Evolutionary conservation across 2,888 invertebrate genomes (phyloP).

Genomic region (Polietes domitor): DNA sequence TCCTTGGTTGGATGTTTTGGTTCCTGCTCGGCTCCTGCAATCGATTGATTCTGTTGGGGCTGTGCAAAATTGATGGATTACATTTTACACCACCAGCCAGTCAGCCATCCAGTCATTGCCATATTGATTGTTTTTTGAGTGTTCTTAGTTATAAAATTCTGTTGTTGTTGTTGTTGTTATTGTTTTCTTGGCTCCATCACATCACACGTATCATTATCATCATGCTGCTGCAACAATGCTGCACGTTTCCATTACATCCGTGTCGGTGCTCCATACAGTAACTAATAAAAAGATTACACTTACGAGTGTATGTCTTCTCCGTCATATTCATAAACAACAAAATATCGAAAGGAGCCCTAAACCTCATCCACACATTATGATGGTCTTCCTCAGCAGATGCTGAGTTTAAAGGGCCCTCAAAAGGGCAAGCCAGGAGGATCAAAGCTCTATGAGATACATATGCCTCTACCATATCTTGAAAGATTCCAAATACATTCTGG

Average conservation of each 20-base stretch:
- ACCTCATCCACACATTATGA: slow-evolving; percentile 11
- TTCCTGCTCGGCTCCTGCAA: neutral
- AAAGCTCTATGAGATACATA: too few relatives aligned
- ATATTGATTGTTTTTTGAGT: slow-evolving; percentile 55
- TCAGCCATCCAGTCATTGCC: slow-evolving; percentile 22
- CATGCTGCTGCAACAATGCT: slow-evolving; percentile 25
- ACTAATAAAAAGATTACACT: slow-evolving; percentile 52
- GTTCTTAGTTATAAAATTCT: slow-evolving; percentile 49
- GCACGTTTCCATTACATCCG: slow-evolving; percentile 9
- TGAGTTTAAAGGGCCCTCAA: too few relatives aligned
- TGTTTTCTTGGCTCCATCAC: slow-evolving; percentile 9
- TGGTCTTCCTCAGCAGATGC: slow-evolving; percentile 20
- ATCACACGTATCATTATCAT: slow-evolving; percentile 12
- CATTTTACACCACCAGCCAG: slow-evolving; percentile 45
- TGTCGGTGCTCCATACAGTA: neutral
- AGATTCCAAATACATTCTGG: too few relatives aligned
- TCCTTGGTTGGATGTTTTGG: too few relatives aligned
- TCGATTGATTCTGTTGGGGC: neutral
- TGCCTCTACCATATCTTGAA: too few relatives aligned
- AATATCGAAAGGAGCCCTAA: slow-evolving; percentile 5
- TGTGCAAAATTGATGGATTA: slow-evolving; percentile 50
- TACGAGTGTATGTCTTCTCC: slow-evolving; percentile 35
- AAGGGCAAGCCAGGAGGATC: too few relatives aligned
- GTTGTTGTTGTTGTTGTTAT: slow-evolving; percentile 4
- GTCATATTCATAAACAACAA: slow-evolving; percentile 31